Evolutionary conservation across 2,113 vertebrate species (phyloP), one percentile per base, ranked within the genome.

Genomic region (Cephalophus harveyi): DNA sequence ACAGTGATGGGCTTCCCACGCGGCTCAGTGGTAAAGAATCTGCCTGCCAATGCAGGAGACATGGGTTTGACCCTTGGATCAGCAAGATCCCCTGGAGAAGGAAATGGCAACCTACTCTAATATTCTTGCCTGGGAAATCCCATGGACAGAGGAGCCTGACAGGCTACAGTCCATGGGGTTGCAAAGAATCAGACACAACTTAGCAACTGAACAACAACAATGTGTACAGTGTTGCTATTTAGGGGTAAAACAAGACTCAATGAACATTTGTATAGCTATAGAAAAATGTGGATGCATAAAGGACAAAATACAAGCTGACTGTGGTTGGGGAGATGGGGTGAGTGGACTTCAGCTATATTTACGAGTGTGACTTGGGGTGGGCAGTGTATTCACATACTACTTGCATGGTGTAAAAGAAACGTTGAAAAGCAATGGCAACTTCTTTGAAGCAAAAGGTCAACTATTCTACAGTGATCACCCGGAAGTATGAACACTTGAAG

Each of bases 331-430:
- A 52, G 33, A 21, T 11, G 10, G 57, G 7, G 1, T 52, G 33
- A 12, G 60, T 6, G 30, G 60, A 13, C 50, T 17, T 46, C 59
- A 57, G 21, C 43, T 64, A 46, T n/a, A 21, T 17, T 48, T 57
- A 4, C 0, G 0, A 14, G 55, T 6, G 2, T 27, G 79, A 52
- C 28, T 54, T 6, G 23, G 11, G 19, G 50, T 21, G 11, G 21
- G 27, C n/a, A 2, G 25, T 12, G 30, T 17, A 2, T 59, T 67
- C 84, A 36, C 4, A 0, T 28, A 12, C 85, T 21, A 9, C 48
- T n/a, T 59, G 15, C 21, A 16, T 7, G n/a, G 40, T 46, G 9
- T 6, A 27, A 52, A 43, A 43, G 48, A 52, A n/a, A 8, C 8
- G 25, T n/a, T n/a, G 30, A 64, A 54, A 40, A 48, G 8, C 60